Evolutionary conservation across 2,888 invertebrate species (phyloP), one percentile per base, ranked within the genome.

Genomic region (Macrostomum cliftonense): DNA sequence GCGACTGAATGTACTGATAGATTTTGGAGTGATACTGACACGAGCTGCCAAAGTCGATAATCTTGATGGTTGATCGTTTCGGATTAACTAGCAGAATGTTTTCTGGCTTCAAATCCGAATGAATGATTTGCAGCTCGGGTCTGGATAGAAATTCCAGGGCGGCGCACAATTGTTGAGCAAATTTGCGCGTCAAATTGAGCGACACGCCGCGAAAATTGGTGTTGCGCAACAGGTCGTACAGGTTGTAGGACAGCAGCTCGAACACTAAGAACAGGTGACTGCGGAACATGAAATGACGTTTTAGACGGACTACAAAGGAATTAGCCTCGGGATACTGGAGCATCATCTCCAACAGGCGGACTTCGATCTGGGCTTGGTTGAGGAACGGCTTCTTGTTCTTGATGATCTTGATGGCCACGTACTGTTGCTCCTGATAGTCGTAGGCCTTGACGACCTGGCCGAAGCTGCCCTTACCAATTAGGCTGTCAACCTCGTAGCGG

Each of bases 301-400:
- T 93, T 75, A 97, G 80, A 81, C 87, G 87, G 75, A 97, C 97
- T 65, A 17, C 59, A 56, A 39, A 37, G 4, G 28, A 28, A 9
- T 9, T 28, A 9, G 28, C 28, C 28, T 28, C 28, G 5, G 28
- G 28, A 9, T 93, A 91, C 74, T 83, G 82, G 77, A 97, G 97
- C 93, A 99, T 97, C 82, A 95, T 84, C 77, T 99, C 93, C 73
- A 99, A 78, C 72, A 99, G 79, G 76, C 87, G 88, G 70, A 99
- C 95, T 79, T 99, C 97, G 74, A 99, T 97, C 79, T 95, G 95
- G 74, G 97, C 97, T 79, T 99, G 97, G 75, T 95, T 93, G 73
- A 95, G 83, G 80, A 99, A 99, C 71, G 97, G 93, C 79, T 95
- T 95, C 77, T 95, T 97, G 78, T 99, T 99, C 77, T 99, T 99